Percentiles rank a stretch among this genome's conserved stretches.
phyloP scores from a whole-genome alignment of 2,113 vertebrate species.

The Dicaeum eximium region DNA sequence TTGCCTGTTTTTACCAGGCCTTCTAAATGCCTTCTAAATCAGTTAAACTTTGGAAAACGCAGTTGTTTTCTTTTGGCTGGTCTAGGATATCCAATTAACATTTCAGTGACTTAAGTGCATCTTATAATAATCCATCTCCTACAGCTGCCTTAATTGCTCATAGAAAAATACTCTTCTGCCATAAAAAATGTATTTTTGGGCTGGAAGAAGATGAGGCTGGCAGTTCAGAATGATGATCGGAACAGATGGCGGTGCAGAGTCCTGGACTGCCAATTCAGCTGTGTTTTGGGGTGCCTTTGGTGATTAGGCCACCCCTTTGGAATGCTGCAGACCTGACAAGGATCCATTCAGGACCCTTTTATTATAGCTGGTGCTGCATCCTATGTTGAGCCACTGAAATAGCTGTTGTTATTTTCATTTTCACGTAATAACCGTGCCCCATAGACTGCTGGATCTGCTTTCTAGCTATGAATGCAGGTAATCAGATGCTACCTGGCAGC shows the following conservation, averaged over 20 bases:
- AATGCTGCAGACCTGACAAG: not conserved
- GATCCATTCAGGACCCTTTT: not conserved
- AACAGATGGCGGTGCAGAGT: slow-evolving; percentile 17
- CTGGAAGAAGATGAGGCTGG: not conserved
- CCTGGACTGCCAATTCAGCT: slow-evolving; percentile 4
- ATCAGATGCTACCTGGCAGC: slow-evolving; percentile 40
- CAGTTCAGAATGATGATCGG: not conserved
- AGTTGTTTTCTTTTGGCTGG: not conserved
- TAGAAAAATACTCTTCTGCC: slow-evolving; percentile 2
- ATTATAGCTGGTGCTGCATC: not conserved
- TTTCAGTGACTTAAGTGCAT: not conserved
- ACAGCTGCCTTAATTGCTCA: slow-evolving; percentile 1
- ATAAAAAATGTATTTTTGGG: slow-evolving; percentile 24
- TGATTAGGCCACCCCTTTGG: not conserved
- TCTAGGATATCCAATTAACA: slow-evolving; percentile 10
- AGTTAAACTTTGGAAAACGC: not conserved
- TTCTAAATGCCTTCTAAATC: not conserved
- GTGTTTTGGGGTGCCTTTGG: not conserved
- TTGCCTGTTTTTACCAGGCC: not conserved
- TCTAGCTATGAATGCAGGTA: slow-evolving; percentile 44
- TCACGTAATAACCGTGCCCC: not conserved
- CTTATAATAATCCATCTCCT: not conserved
- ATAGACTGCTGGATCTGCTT: not conserved
- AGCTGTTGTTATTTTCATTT: slow-evolving; percentile 42
- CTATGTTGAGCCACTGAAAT: not conserved